These are phyloP conservation scores for Stegana nigrithorax DNA, from an alignment of 2,888 invertebrate species.

Conservation along the genomic window DNA sequence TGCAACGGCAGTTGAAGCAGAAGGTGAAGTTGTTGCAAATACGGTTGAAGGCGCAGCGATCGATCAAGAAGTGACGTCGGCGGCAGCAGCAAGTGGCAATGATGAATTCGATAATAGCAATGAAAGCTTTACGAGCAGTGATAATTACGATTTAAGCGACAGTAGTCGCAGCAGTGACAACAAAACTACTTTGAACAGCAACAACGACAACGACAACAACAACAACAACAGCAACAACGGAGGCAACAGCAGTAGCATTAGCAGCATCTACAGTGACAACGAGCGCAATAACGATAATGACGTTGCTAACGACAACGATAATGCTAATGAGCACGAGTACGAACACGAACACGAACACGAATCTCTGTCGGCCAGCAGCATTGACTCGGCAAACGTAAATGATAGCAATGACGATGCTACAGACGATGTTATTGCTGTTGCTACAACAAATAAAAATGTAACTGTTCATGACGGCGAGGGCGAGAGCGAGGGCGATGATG, in stretches of 20 bases:
- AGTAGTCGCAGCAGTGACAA: too few species aligned
- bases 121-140: too few species aligned
- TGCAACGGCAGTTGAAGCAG: too few species aligned
- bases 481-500: not conserved
- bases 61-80: too few species aligned
- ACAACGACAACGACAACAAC: not conserved
- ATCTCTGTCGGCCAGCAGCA: too few species aligned
- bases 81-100: too few species aligned
- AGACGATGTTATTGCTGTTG: too few species aligned
- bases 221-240: not conserved
- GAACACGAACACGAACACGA: not conserved
- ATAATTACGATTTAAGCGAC: too few species aligned
- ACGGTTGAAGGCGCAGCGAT: too few species aligned
- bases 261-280: not conserved
- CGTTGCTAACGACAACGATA: not conserved
- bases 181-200: not conserved
- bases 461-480: not conserved
- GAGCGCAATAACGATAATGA: not conserved
- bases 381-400: not conserved
- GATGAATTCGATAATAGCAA: too few species aligned
- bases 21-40: too few species aligned
- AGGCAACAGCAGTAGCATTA: not conserved
- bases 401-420: conserved; percentile 3
- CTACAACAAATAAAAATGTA: too few species aligned
- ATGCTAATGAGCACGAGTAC: not conserved